Evolutionary conservation across 2,888 invertebrate species (phyloP), one percentile per base, ranked within the genome.

Genomic region (Synergus japonicus): DNA sequence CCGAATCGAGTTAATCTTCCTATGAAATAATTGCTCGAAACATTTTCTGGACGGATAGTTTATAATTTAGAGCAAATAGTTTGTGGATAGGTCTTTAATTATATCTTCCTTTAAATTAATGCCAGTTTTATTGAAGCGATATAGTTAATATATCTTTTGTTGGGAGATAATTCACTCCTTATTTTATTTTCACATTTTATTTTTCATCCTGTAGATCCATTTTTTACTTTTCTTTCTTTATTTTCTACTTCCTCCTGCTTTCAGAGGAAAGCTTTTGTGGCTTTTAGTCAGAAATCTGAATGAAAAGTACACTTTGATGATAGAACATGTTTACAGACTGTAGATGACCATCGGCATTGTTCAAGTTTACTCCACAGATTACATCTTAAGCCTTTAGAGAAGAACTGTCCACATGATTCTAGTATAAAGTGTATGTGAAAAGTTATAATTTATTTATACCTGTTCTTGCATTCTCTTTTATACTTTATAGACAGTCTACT

Each of bases 271-370:
- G 10, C 69, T 49, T 49, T 69, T 29, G 22, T 69, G 69, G 69
- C 49, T 49, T 69, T 69, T 69, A 69, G 69, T 49, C 69, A 49
- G 49, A 49, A 49, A 69, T 69, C 29, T 69, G 13, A 69, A 69
- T 69, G 69, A 49, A 69, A 69, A 49, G 69, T 69, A 49, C 69
- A 49, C 69, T 49, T 15, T 69, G 49, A 69, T 69, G 69, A 49
- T 29, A 29, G 49, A 69, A 69, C 69, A 49, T 69, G 69, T 69
- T 69, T 69, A 69, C 69, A 49, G 49, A 49, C 49, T 69, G 49
- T 1, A 69, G 69, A 69, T 46, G 69, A 69, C 69, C 49, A 69
- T 69, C 49, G 4, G 29, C 69, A 49, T 49, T 69, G 69, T 49
- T 69, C 37, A 49, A 29, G 46, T 69, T 69, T 49, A 46, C 46